These are phyloP conservation scores for Bombus balteatus DNA, from an alignment of 1,140 invertebrate species.

Conservation along the genomic window DNA sequence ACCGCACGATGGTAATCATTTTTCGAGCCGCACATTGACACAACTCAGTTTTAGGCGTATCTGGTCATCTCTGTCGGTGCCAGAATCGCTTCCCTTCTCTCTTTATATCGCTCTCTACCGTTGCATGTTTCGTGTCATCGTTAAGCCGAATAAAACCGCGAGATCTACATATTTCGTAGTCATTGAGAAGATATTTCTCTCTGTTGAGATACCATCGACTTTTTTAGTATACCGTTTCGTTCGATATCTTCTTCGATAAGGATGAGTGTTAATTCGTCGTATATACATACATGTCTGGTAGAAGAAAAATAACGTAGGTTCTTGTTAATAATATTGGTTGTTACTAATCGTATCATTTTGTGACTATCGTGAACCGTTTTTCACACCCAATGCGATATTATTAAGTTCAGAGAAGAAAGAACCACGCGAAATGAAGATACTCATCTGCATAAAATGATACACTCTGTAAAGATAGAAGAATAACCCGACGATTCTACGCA, in stretches of 20 bases:
- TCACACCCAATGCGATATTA: too few species aligned
- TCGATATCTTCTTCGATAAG: background rate
- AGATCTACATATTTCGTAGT: background rate
- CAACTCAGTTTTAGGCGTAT: conserved; percentile 81
- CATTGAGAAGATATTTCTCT: background rate
- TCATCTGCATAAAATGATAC: too few species aligned
- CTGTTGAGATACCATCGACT: background rate
- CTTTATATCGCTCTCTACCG: conserved; percentile 56
- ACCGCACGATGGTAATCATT: conserved; percentile 75
- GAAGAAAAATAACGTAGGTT: too few species aligned
- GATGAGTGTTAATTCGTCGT: background rate
- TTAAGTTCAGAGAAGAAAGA: too few species aligned
- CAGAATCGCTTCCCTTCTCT: conserved; percentile 51
- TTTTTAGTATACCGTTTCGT: background rate
- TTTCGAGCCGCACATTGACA: conserved; percentile 58
- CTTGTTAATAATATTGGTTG: too few species aligned
- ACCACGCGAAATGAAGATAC: too few species aligned
- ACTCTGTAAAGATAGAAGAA: background rate
- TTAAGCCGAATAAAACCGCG: conserved; percentile 55
- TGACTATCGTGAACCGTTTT: too few species aligned
- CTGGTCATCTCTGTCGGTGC: conserved; percentile 63
- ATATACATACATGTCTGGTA: too few species aligned
- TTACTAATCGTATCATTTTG: too few species aligned
- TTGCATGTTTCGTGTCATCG: conserved; percentile 34
- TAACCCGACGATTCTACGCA: background rate